Percentiles rank a stretch among this genome's conserved stretches.
Evolutionary conservation across 2,113 vertebrate genomes (phyloP).

Genomic region (Megaptera novaeangliae): DNA sequence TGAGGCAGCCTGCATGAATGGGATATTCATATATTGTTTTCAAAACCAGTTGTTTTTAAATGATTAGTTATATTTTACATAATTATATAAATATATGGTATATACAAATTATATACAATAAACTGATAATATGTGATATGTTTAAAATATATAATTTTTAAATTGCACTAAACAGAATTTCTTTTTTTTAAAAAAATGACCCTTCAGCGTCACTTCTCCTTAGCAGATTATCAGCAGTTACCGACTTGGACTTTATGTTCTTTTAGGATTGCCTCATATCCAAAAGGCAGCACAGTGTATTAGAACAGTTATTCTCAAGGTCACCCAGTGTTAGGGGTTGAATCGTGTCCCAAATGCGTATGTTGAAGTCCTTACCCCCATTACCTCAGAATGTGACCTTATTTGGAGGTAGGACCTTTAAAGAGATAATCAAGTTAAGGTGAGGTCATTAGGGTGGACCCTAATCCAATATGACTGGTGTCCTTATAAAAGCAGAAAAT

Average conservation of each 20-base stretch:
- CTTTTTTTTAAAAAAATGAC: not conserved
- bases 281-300: not conserved
- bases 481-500: not conserved
- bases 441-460: not conserved
- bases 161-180: not conserved
- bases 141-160: not conserved
- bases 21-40: not conserved
- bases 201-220: not conserved
- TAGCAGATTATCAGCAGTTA: not conserved
- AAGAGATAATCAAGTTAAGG: not conserved
- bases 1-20: not conserved
- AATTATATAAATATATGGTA: not conserved
- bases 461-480: not conserved
- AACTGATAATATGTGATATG: not conserved
- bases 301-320: not conserved
- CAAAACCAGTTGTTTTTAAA: conserved; percentile 13
- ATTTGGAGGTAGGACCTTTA: not conserved
- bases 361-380: not conserved
- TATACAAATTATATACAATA: not conserved
- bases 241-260: not conserved
- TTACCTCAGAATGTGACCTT: not conserved
- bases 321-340: not conserved
- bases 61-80: not conserved
- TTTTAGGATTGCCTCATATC: not conserved
- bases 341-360: not conserved